phyloP scores from a whole-genome alignment of 1,140 invertebrate genomes.

The Bombus confusus region DNA sequence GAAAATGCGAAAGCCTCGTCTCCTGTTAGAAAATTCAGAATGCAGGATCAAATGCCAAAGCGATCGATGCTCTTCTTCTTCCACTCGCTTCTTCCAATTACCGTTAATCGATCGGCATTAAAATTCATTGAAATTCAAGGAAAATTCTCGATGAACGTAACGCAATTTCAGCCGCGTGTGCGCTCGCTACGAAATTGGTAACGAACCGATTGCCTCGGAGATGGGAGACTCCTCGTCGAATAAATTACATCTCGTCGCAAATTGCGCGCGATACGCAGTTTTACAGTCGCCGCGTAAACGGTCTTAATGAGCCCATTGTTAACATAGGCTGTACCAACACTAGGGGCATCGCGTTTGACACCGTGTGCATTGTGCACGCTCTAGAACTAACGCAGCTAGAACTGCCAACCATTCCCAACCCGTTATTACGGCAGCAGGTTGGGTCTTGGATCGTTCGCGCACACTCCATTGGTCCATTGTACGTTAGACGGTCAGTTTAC shows the following conservation, averaged over 20 bases:
- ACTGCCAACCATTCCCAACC: constrained; percentile 34
- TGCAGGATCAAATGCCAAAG: not conserved
- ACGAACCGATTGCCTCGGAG: not conserved
- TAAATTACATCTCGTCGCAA: constrained; percentile 29
- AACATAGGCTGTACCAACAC: constrained; percentile 15
- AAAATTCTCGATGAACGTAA: not conserved
- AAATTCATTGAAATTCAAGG: not conserved
- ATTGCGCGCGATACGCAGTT: constrained; percentile 19
- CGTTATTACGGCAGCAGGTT: constrained; percentile 51
- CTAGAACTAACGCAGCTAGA: constrained; percentile 17
- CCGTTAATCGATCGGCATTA: not conserved
- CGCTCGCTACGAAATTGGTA: not conserved
- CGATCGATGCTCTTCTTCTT: not conserved
- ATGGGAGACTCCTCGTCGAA: not conserved
- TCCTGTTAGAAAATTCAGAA: not conserved
- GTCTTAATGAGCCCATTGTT: constrained; percentile 62
- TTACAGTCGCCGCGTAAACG: constrained; percentile 50
- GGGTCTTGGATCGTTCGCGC: constrained; percentile 35
- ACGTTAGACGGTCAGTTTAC: constrained; percentile 30
- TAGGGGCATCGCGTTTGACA: constrained; percentile 25
- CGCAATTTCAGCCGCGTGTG: not conserved
- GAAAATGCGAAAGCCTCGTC: too few species aligned
- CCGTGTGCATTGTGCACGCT: not conserved
- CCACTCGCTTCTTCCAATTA: not conserved
- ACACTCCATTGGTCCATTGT: constrained; percentile 15